A percentile compares a stretch with the other conserved stretches of the same genome.
These are phyloP conservation scores for Hypomesus transpacificus DNA, from an alignment of 2,113 vertebrate genomes.

Conservation along the genomic window DNA sequence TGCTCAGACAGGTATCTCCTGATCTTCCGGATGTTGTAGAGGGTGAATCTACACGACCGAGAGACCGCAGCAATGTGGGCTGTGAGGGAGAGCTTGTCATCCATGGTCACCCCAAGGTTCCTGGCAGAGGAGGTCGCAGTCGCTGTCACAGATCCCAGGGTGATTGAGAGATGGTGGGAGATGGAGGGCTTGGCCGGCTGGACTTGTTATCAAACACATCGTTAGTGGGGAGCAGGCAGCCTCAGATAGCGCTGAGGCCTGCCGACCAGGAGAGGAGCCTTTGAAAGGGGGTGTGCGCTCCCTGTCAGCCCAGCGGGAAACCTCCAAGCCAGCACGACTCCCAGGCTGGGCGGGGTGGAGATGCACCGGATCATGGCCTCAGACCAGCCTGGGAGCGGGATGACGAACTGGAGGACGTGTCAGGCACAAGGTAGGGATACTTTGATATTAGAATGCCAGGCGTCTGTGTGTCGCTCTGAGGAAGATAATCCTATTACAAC, in stretches of 20 bases:
- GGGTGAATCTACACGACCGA: too few relatives aligned
- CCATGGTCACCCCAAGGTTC: too few relatives aligned
- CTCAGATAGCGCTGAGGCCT: neutral
- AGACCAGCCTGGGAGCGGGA: conserved; percentile 53
- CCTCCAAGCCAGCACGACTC: neutral
- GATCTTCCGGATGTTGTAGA: too few relatives aligned
- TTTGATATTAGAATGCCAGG: conserved; percentile 64
- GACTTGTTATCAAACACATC: too few relatives aligned
- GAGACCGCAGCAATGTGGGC: too few relatives aligned
- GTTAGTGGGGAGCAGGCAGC: too few relatives aligned
- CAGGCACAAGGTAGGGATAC: conserved; percentile 37
- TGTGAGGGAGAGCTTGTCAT: too few relatives aligned
- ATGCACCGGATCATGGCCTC: conserved; percentile 48
- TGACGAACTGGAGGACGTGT: conserved; percentile 38
- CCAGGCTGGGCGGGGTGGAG: conserved; percentile 8
- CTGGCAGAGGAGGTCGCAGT: too few relatives aligned
- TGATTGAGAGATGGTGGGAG: too few relatives aligned
- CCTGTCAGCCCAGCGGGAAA: neutral
- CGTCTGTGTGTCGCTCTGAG: conserved; percentile 53
- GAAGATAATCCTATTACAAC: conserved; percentile 64
- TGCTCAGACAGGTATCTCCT: too few relatives aligned
- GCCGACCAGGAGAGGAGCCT: neutral
- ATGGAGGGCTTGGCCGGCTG: too few relatives aligned
- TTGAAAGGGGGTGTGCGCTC: conserved; percentile 18
- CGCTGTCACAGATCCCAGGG: too few relatives aligned